Evolutionary conservation across 2,888 invertebrate species (phyloP).

Genomic region (Subacronicta megacephala): DNA sequence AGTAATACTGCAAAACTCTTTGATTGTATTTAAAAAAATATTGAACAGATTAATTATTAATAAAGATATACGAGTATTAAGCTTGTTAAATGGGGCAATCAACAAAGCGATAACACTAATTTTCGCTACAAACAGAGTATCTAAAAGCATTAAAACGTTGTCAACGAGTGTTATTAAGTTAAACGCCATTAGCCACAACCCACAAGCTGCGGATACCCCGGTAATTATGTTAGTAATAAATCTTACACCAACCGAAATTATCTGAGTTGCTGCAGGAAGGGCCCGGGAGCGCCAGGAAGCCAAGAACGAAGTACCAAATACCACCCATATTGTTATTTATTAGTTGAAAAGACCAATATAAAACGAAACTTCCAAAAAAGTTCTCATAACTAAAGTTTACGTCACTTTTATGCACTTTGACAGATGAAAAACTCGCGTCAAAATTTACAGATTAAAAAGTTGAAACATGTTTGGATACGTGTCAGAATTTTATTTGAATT

Average conservation of each 20-base stretch:
- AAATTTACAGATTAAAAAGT: slow-evolving; percentile 39
- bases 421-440: slow-evolving; percentile 32
- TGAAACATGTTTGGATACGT: slow-evolving; percentile 22
- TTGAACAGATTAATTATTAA: no score
- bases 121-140: slow-evolving; percentile 51
- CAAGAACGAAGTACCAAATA: slow-evolving; percentile 68
- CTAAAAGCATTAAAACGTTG: slow-evolving; percentile 60
- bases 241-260: slow-evolving; percentile 82
- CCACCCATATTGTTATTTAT: slow-evolving; percentile 66
- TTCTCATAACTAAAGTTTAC: slow-evolving; percentile 32
- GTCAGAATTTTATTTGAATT: slow-evolving; percentile 38
- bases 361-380: slow-evolving; percentile 26
- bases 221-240: slow-evolving; percentile 77
- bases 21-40: no score
- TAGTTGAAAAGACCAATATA: slow-evolving; percentile 44
- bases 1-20: not conserved
- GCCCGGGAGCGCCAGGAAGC: slow-evolving; percentile 74
- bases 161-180: slow-evolving; percentile 67
- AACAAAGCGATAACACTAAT: slow-evolving; percentile 49
- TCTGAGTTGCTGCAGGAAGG: slow-evolving; percentile 83
- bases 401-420: slow-evolving; percentile 42
- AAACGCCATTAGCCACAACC: slow-evolving; percentile 69
- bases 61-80: slow-evolving; percentile 23
- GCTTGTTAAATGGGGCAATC: slow-evolving; percentile 31
- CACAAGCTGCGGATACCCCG: slow-evolving; percentile 62